Conservation (phyloP, 2,888 invertebrate genomes). For the Xanthorhoe spadicearia region DNA sequence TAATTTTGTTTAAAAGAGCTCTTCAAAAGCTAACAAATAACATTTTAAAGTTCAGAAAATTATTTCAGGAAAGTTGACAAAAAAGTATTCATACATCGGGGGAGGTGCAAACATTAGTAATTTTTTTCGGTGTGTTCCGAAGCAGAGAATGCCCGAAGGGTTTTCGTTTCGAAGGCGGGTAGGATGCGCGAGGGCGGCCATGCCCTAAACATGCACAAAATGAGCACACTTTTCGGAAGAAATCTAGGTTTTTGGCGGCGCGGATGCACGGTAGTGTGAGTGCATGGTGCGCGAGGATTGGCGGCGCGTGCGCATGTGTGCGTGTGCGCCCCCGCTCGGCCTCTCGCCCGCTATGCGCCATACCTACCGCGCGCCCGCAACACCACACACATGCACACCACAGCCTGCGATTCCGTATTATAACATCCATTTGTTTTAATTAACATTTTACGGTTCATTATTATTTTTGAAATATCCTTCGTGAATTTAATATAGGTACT, state of each 20-base stretch:
- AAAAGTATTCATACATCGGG: conserved; percentile 50
- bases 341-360: too few relatives aligned
- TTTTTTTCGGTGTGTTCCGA: conserved; percentile 63
- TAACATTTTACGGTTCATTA: conserved; percentile 7
- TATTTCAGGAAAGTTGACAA: conserved; percentile 37
- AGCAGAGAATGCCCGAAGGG: conserved; percentile 21
- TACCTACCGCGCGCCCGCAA: conserved; percentile 52
- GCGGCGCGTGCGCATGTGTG: conserved; percentile 64
- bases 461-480: background rate
- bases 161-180: conserved; percentile 44
- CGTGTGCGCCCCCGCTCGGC: conserved; percentile 72
- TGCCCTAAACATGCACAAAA: conserved; percentile 75
- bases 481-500: background rate
- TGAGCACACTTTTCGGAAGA: conserved; percentile 64
- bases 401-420: conserved; percentile 32
- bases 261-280: conserved; percentile 58
- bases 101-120: conserved; percentile 62
- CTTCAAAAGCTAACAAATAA: conserved; percentile 45
- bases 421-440: conserved; percentile 20
- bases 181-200: conserved; percentile 67
- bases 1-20: conserved; percentile 49
- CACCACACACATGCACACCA: conserved; percentile 27
- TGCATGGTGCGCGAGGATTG: conserved; percentile 70
- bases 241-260: conserved; percentile 65
- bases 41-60: conserved; percentile 44